Conservation (phyloP, 1,140 invertebrate genomes). For the Thaumetopoea pityocampa region DNA sequence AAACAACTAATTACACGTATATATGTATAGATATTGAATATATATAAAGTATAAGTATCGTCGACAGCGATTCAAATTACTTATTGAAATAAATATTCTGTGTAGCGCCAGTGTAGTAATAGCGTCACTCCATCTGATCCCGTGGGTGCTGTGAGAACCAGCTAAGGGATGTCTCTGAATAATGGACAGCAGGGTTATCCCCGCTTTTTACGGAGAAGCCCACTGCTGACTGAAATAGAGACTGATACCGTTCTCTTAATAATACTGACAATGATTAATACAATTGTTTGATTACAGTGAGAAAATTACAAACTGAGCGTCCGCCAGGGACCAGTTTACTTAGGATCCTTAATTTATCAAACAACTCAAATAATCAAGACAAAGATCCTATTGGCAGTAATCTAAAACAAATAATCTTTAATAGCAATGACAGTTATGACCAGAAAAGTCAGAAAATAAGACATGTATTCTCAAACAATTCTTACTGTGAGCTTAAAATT, state of each 20-base stretch:
- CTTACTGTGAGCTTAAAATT: constrained; percentile 21
- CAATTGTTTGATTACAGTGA: constrained; percentile 27
- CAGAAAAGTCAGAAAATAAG: constrained; percentile 30
- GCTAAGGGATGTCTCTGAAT: no score
- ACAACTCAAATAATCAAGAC: constrained; percentile 37
- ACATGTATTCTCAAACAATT: constrained; percentile 24
- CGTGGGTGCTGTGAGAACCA: no score
- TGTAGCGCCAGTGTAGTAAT: no score
- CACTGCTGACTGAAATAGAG: neutral
- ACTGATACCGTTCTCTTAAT: neutral
- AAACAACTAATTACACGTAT: no score
- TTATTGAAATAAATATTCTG: no score
- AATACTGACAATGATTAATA: constrained; percentile 6
- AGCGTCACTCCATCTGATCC: no score
- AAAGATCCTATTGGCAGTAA: constrained; percentile 41
- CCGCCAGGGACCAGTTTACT: constrained; percentile 38
- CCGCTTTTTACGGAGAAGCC: no score
- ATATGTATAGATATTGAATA: no score
- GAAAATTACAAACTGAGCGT: constrained; percentile 15
- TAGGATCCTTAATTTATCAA: constrained; percentile 49
- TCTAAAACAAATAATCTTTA: constrained; percentile 22
- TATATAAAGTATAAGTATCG: no score
- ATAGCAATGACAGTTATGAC: constrained; percentile 11
- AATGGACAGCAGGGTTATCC: no score
- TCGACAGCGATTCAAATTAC: no score